Conservation (phyloP, 2,888 invertebrate genomes). For the Napeogenes sylphis region DNA sequence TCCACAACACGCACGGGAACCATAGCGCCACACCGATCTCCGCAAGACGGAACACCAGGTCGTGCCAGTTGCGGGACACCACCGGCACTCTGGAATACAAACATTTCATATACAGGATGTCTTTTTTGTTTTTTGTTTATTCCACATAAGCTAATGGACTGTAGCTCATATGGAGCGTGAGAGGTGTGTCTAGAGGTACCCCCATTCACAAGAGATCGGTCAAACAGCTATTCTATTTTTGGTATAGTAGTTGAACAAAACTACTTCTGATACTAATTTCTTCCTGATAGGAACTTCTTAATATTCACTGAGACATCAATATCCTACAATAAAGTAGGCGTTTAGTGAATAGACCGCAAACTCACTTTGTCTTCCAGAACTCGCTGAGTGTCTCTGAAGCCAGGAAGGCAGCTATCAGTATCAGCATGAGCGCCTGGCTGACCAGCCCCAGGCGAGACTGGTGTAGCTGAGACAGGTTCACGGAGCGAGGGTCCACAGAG, state of each 20-base stretch:
- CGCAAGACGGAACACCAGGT: slow-evolving; percentile 91
- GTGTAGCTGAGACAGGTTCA: slow-evolving; percentile 92
- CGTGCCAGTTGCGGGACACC: slow-evolving; percentile 94
- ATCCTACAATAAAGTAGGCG: background rate
- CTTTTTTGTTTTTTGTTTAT: too few relatives aligned
- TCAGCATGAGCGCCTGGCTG: slow-evolving; percentile 93
- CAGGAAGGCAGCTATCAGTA: slow-evolving; percentile 91
- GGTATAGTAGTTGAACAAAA: too few relatives aligned
- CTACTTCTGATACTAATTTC: too few relatives aligned
- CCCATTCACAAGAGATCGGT: too few relatives aligned
- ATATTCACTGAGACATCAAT: too few relatives aligned
- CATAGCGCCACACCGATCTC: slow-evolving; percentile 96
- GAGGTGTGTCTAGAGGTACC: too few relatives aligned
- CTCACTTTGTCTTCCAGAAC: slow-evolving; percentile 95
- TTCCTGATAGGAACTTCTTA: too few relatives aligned
- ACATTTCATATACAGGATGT: too few relatives aligned
- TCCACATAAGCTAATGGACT: too few relatives aligned
- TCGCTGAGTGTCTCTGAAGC: slow-evolving; percentile 94
- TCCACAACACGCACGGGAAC: slow-evolving; percentile 98
- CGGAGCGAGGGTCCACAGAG: slow-evolving; percentile 68
- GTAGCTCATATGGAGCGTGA: too few relatives aligned
- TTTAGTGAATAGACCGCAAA: slow-evolving; percentile 30
- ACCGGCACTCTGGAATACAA: slow-evolving; percentile 84
- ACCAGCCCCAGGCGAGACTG: slow-evolving; percentile 93
- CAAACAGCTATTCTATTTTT: too few relatives aligned